Percentiles rank a stretch among this genome's conserved stretches.
These are phyloP conservation scores for Meghimatium bilineatum DNA, from an alignment of 2,888 invertebrate species.

Conservation along the genomic window DNA sequence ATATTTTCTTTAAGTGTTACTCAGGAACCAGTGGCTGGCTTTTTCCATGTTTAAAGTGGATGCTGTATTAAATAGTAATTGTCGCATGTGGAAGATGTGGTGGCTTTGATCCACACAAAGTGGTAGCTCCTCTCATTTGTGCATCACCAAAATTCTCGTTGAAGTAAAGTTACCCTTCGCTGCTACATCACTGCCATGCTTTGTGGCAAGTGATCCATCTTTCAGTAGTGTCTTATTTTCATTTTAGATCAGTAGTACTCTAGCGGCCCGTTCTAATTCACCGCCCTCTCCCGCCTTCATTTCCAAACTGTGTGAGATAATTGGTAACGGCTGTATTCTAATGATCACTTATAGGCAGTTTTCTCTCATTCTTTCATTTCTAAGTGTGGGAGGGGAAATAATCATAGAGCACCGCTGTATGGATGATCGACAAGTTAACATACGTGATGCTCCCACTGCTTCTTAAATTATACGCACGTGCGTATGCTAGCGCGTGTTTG, in stretches of 20 bases:
- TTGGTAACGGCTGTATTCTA: not conserved
- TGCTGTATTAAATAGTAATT: not conserved
- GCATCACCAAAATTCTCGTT: not conserved
- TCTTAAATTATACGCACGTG: slow-evolving; percentile 6
- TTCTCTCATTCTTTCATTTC: not conserved
- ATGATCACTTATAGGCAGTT: not conserved
- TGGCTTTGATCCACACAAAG: not conserved
- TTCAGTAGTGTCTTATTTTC: not conserved
- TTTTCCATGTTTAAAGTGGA: not conserved
- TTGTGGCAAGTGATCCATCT: not conserved
- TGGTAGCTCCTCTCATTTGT: not conserved
- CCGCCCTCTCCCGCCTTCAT: not conserved
- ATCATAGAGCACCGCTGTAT: not conserved
- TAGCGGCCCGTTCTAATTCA: not conserved
- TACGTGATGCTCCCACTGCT: not conserved
- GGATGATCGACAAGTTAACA: not conserved
- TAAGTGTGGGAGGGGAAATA: not conserved
- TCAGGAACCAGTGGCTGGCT: not conserved
- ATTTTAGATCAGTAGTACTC: not conserved
- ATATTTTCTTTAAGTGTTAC: not conserved
- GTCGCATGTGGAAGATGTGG: not conserved
- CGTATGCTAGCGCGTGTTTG: not conserved
- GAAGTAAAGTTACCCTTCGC: not conserved
- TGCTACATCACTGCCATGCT: not conserved
- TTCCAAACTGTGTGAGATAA: not conserved